Percentiles rank a stretch among this genome's conserved stretches.
These are phyloP conservation scores for Excalfactoria chinensis DNA, from an alignment of 2,113 vertebrate species.

Conservation along the genomic window DNA sequence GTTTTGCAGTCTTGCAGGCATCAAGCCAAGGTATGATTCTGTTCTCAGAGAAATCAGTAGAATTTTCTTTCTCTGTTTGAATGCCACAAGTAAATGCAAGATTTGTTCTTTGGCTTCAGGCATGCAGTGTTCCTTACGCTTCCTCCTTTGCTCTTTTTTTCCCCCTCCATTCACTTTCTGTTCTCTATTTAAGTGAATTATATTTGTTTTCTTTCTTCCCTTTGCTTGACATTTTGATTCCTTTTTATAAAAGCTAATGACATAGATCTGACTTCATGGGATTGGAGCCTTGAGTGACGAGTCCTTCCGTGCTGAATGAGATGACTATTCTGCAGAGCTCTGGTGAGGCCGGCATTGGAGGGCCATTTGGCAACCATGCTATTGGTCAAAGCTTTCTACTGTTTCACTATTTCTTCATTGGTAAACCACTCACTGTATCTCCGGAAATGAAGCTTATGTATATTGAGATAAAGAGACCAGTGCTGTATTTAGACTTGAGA, in stretches of 20 bases:
- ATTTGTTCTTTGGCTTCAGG: constrained; percentile 25
- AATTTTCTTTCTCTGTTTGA: not conserved
- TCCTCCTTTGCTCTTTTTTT: not conserved
- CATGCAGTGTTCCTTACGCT: not conserved
- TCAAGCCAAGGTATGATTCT: not conserved
- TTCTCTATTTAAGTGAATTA: not conserved
- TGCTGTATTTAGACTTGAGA: not conserved
- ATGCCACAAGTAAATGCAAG: not conserved
- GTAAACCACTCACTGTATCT: not conserved
- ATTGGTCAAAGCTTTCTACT: not conserved
- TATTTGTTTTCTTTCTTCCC: not conserved
- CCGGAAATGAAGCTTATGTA: fast-evolving
- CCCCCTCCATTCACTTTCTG: not conserved
- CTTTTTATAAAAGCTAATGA: not conserved
- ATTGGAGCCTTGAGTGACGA: not conserved
- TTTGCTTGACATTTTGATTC: not conserved
- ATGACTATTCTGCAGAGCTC: fast-evolving
- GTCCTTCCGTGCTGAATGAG: not conserved
- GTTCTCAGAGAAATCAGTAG: not conserved
- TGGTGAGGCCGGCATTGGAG: fast-evolving
- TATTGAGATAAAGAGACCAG: not conserved
- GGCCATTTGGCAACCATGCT: not conserved
- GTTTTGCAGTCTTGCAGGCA: not conserved
- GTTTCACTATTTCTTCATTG: not conserved
- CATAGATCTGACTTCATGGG: not conserved